Percentiles rank a stretch among this genome's conserved stretches.
Evolutionary conservation across 2,888 invertebrate genomes (phyloP).

Genomic region (Linnaemya vulpina): DNA sequence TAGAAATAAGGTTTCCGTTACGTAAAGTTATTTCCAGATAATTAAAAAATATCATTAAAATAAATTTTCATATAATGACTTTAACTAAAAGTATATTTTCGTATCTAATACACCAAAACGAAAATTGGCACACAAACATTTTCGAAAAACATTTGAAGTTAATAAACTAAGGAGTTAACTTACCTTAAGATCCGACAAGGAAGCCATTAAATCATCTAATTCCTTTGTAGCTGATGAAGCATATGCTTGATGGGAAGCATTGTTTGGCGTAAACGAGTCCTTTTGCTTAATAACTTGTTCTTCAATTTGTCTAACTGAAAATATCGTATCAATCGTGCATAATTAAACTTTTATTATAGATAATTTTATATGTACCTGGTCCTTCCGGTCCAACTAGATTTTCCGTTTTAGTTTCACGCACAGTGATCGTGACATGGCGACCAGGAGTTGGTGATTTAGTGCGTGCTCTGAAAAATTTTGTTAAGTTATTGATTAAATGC

Average conservation of each 20-base stretch:
- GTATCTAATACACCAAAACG: too few species aligned
- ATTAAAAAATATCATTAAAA: too few species aligned
- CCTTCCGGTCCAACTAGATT: slow-evolving; percentile 83
- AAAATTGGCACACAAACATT: too few species aligned
- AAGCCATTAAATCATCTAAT: slow-evolving; percentile 97
- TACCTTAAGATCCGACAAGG: slow-evolving; percentile 97
- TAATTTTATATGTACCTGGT: slow-evolving; percentile 76
- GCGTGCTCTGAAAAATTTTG: slow-evolving; percentile 67
- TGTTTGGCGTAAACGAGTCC: slow-evolving; percentile 78
- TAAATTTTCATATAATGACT: too few species aligned
- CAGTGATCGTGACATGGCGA: slow-evolving; percentile 85
- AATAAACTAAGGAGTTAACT: slow-evolving; percentile 73
- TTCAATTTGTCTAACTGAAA: slow-evolving; percentile 79
- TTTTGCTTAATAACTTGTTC: slow-evolving; percentile 81
- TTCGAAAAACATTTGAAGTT: background rate
- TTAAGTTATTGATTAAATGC: slow-evolving; percentile 1
- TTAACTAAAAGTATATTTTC: background rate
- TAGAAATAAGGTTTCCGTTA: too few species aligned
- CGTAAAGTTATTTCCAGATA: too few species aligned
- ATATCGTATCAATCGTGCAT: background rate
- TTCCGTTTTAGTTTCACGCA: slow-evolving; percentile 86
- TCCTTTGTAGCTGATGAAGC: slow-evolving; percentile 96
- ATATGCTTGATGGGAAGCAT: slow-evolving; percentile 77
- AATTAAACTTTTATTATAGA: background rate
- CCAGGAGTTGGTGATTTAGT: slow-evolving; percentile 81